Conservation (phyloP, 2,797 vertebrate species). For the Poeciliopsis paucimaculata region DNA sequence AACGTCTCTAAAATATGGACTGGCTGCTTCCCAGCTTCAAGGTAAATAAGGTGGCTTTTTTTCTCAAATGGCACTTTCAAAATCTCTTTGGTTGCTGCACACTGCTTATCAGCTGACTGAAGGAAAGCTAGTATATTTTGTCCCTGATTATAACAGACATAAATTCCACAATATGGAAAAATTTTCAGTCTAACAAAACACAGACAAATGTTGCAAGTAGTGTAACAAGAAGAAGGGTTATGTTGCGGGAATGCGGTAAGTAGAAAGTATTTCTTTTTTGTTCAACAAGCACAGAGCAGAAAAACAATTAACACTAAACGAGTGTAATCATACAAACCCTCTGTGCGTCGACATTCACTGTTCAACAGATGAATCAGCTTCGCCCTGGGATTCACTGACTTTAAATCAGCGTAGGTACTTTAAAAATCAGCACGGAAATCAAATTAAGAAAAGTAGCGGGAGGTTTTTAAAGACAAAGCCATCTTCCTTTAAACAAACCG, state of each 20-base stretch:
- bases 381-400: not conserved
- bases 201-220: not conserved
- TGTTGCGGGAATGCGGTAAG: not conserved
- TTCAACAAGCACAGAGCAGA: not conserved
- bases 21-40: not conserved
- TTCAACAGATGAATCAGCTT: not conserved
- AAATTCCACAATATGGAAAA: not conserved
- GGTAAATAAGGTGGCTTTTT: not conserved
- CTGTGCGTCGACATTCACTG: not conserved
- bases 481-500: not conserved
- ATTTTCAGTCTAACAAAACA: not conserved
- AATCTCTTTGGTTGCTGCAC: not conserved
- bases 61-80: not conserved
- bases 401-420: not conserved
- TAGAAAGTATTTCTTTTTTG: not conserved
- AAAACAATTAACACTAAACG: not conserved
- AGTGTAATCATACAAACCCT: not conserved
- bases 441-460: not conserved
- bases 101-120: not conserved
- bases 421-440: not conserved
- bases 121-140: not conserved
- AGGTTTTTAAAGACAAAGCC: not conserved
- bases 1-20: not conserved
- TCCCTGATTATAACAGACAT: not conserved
- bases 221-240: not conserved